Conservation (phyloP, 2,113 vertebrate species). For the Aptenodytes forsteri region DNA sequence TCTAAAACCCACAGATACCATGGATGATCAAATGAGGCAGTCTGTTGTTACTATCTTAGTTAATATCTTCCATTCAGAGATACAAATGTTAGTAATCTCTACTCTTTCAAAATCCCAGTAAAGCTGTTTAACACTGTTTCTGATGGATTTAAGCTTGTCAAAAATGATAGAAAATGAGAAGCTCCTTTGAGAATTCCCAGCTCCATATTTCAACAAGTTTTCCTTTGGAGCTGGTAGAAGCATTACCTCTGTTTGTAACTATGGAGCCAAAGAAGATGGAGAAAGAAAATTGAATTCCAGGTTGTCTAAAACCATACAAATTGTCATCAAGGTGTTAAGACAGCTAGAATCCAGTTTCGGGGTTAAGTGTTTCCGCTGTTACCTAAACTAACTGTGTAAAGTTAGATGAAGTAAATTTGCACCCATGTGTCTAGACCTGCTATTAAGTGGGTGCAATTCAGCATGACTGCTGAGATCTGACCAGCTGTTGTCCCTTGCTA, state of each 20-base stretch:
- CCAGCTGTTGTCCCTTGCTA: not conserved
- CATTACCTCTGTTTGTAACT: not conserved
- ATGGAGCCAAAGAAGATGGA: not conserved
- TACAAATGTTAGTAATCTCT: not conserved
- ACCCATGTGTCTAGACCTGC: not conserved
- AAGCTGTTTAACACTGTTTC: not conserved
- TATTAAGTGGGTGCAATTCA: not conserved
- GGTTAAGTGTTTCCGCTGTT: not conserved
- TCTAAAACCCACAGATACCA: not conserved
- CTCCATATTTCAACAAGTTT: not conserved
- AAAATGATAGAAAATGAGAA: not conserved
- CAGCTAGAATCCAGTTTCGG: not conserved
- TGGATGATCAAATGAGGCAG: not conserved
- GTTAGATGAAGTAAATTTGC: not conserved
- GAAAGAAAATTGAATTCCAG: not conserved
- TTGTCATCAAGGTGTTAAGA: not conserved
- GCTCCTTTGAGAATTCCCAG: not conserved
- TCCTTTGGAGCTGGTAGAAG: not conserved
- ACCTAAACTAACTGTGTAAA: not conserved
- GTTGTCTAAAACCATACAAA: not conserved
- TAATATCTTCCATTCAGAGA: not conserved
- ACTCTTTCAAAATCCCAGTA: not conserved
- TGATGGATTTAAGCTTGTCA: not conserved
- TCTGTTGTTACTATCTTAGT: not conserved
- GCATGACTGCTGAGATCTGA: not conserved